These are phyloP conservation scores for Molossus alvarezi DNA, from an alignment of 2,797 vertebrate genomes.

Conservation along the genomic window DNA sequence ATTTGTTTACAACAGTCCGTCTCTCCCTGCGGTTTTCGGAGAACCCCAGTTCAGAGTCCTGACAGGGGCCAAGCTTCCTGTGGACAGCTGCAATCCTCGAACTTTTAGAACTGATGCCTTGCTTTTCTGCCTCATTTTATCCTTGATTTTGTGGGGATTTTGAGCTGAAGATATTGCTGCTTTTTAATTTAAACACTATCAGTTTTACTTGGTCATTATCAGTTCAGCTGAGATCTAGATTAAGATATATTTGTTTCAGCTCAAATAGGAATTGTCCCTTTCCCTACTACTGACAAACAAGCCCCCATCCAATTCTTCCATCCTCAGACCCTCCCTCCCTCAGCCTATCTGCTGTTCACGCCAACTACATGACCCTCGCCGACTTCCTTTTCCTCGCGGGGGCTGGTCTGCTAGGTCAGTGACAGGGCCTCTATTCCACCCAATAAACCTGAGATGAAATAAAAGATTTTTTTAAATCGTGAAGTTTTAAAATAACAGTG, in stretches of 20 bases:
- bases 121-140: no score
- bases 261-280: background rate
- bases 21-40: background rate
- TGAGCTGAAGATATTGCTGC: background rate
- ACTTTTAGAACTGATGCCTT: background rate
- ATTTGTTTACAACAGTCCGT: background rate
- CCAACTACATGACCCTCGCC: background rate
- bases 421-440: background rate
- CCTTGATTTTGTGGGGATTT: background rate
- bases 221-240: no score
- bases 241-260: background rate
- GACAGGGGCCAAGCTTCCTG: background rate
- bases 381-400: background rate
- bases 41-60: background rate
- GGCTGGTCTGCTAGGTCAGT: background rate
- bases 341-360: background rate
- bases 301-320: background rate
- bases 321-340: background rate
- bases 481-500: background rate
- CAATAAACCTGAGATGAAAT: background rate
- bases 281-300: background rate
- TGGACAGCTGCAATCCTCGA: fast-evolving
- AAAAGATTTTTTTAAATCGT: background rate
- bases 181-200: background rate
- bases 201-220: background rate